Evolutionary conservation across 2,888 invertebrate genomes (phyloP).

Genomic region (Carpatolechia fugitivella): DNA sequence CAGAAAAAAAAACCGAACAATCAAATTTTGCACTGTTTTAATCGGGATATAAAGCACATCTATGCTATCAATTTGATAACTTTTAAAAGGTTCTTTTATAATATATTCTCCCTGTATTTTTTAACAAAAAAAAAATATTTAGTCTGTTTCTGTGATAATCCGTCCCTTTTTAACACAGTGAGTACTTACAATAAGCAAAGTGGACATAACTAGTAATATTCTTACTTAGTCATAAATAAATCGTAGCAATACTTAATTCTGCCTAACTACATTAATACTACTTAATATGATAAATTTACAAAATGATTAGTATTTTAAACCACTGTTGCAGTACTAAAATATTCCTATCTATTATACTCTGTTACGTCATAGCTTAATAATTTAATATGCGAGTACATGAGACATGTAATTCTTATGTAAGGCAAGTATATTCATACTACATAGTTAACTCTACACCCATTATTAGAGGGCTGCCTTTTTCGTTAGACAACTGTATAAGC

Average conservation of each 20-base stretch:
- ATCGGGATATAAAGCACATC: too few relatives aligned
- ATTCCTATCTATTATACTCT: slow-evolving; percentile 14
- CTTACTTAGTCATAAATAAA: slow-evolving; percentile 2
- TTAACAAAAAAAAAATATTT: too few relatives aligned
- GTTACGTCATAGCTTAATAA: slow-evolving; percentile 23
- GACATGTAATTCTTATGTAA: slow-evolving; percentile 48
- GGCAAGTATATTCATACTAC: slow-evolving; percentile 47
- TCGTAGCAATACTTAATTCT: background rate
- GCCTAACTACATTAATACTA: slow-evolving; percentile 24
- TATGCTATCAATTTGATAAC: too few relatives aligned
- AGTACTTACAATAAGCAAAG: slow-evolving; percentile 27
- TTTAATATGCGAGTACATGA: slow-evolving; percentile 59
- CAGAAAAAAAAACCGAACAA: too few relatives aligned
- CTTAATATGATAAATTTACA: slow-evolving; percentile 30
- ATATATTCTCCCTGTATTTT: background rate
- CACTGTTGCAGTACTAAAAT: slow-evolving; percentile 20
- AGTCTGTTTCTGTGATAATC: too few relatives aligned
- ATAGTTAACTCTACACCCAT: too few relatives aligned
- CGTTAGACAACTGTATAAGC: too few relatives aligned
- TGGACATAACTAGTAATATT: slow-evolving; percentile 38
- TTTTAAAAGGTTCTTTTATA: too few relatives aligned
- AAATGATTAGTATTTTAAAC: slow-evolving; percentile 30
- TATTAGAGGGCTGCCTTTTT: too few relatives aligned
- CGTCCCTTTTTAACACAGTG: too few relatives aligned
- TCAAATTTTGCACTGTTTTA: too few relatives aligned